phyloP scores from a whole-genome alignment of 2,888 invertebrate species.

The Spialia ferax region DNA sequence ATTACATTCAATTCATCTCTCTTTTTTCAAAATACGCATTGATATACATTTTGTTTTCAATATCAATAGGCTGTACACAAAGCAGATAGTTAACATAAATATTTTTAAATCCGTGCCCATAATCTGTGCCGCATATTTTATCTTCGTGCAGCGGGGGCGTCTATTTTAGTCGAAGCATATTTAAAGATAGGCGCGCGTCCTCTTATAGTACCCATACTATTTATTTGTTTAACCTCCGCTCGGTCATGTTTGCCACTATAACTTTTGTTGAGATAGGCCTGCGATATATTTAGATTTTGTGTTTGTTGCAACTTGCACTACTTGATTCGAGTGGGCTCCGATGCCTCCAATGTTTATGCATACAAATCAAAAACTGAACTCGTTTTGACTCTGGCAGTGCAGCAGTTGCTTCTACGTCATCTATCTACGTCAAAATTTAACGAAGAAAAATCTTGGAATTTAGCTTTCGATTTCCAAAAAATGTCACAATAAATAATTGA shows the following conservation, averaged over 20 bases:
- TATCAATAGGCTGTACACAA: background rate
- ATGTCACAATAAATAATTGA: background rate
- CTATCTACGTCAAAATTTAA: background rate
- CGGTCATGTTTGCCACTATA: constrained; percentile 28
- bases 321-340: constrained; percentile 14
- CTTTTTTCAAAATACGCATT: background rate
- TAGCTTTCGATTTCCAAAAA: background rate
- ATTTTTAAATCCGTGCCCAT: constrained; percentile 22
- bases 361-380: constrained; percentile 28
- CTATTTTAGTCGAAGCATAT: constrained; percentile 31
- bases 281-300: constrained; percentile 31
- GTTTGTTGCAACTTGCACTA: constrained; percentile 14
- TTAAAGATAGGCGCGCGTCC: constrained; percentile 32
- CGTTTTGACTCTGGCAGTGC: constrained; percentile 7
- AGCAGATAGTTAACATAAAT: background rate
- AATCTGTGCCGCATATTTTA: constrained; percentile 26
- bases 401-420: background rate
- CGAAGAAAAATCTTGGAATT: background rate
- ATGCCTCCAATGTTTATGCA: background rate
- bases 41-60: background rate
- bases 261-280: constrained; percentile 46
- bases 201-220: constrained; percentile 8
- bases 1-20: no score
- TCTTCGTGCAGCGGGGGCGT: constrained; percentile 35
- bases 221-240: constrained; percentile 41